Evolutionary conservation across 2,113 vertebrate species (phyloP).

Genomic region (Gopherus flavomarginatus): DNA sequence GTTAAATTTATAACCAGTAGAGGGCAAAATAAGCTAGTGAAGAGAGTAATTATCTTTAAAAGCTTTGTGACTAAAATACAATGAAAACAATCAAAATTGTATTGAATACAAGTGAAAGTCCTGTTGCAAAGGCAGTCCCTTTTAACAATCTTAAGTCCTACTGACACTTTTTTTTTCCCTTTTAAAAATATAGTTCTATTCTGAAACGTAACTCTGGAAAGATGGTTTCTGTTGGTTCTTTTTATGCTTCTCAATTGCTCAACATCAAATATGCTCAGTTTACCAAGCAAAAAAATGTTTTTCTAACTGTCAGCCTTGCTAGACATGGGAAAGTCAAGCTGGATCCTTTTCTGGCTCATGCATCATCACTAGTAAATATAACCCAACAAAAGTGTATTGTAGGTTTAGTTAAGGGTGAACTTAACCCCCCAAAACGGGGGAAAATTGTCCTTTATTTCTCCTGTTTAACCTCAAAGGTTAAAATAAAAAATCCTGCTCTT

Average conservation of each 20-base stretch:
- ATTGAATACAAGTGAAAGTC: not conserved
- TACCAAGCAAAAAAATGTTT: not conserved
- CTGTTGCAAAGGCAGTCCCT: not conserved
- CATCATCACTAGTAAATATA: not conserved
- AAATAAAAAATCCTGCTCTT: not conserved
- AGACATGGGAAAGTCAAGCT: constrained; percentile 2
- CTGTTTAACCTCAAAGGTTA: not conserved
- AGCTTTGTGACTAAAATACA: not conserved
- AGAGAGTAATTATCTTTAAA: not conserved
- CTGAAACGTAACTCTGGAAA: not conserved
- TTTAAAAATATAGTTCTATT: not conserved
- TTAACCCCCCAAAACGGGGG: not conserved
- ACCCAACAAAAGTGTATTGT: not conserved
- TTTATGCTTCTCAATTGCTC: not conserved
- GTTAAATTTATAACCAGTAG: constrained; percentile 58
- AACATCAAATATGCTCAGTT: not conserved
- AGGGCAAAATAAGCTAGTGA: constrained; percentile 55
- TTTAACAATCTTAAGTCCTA: not conserved
- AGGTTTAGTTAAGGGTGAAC: not conserved
- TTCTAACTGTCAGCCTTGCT: not conserved
- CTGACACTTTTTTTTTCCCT: fast-evolving
- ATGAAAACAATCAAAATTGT: not conserved
- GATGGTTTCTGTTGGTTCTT: not conserved
- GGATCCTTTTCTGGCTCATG: not conserved
- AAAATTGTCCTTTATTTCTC: not conserved